Evolutionary conservation across 2,113 vertebrate species (phyloP).

Genomic region (Gallinago undulata): DNA sequence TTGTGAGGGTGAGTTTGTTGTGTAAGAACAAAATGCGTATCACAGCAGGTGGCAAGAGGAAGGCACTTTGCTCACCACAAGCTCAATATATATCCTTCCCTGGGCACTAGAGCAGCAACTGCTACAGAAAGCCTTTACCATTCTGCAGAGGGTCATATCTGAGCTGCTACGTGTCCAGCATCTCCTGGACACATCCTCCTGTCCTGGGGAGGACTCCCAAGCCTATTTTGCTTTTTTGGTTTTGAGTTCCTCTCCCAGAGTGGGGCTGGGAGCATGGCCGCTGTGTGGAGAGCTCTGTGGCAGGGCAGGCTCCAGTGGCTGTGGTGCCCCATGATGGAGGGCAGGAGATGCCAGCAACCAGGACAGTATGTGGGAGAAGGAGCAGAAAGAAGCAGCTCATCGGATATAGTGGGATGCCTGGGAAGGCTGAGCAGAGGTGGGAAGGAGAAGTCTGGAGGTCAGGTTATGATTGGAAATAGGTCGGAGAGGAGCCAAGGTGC

Average conservation of each 20-base stretch:
- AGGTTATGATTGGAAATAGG: neutral
- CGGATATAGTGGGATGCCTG: neutral
- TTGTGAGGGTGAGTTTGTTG: neutral
- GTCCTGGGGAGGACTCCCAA: neutral
- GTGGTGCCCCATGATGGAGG: neutral
- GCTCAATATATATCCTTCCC: neutral
- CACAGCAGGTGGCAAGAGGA: too few species aligned
- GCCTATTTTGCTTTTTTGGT: neutral
- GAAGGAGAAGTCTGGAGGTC: neutral
- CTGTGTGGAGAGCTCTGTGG: neutral
- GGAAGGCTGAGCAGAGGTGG: neutral
- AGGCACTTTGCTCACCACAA: neutral
- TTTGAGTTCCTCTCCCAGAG: neutral
- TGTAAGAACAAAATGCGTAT: too few species aligned
- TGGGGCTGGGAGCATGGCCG: neutral
- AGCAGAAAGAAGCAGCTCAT: neutral
- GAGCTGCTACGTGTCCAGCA: rapidly evolving
- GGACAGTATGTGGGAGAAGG: neutral
- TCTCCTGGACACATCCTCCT: neutral
- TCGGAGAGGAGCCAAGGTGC: neutral
- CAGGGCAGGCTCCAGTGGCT: neutral
- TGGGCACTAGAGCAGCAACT: neutral
- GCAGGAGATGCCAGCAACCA: neutral
- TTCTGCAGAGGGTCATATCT: neutral
- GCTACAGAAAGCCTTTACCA: neutral